A percentile compares a stretch with the other conserved stretches of the same genome.
These are phyloP conservation scores for Allobates femoralis DNA, from an alignment of 2,797 vertebrate genomes.

Conservation along the genomic window DNA sequence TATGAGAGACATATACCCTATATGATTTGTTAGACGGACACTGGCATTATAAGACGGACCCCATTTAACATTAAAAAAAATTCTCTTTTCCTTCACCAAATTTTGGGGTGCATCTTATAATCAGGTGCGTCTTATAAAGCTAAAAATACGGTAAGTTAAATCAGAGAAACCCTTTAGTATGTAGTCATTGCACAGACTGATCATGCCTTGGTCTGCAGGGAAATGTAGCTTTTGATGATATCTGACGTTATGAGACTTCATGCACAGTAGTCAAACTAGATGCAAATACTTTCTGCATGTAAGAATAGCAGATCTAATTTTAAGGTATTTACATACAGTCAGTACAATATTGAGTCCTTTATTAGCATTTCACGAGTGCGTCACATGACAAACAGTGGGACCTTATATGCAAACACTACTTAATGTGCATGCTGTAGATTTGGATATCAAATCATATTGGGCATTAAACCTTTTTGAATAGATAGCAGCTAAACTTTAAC, in stretches of 20 bases:
- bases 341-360: neutral
- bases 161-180: neutral
- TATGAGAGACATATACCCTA: too few species aligned
- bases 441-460: neutral
- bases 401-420: conserved; percentile 5
- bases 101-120: too few species aligned
- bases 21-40: too few species aligned
- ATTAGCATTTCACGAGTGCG: neutral
- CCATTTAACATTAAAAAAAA: too few species aligned
- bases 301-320: neutral
- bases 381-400: neutral
- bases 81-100: too few species aligned
- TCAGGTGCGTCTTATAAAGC: too few species aligned
- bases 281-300: conserved; percentile 9
- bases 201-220: neutral
- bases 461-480: neutral
- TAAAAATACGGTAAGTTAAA: too few species aligned
- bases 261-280: neutral
- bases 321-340: conserved; percentile 20
- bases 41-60: too few species aligned
- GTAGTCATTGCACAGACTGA: neutral
- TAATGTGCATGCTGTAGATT: neutral
- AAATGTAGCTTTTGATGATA: neutral
- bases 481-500: neutral
- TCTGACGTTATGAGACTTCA: neutral